Conservation (phyloP, 2,113 vertebrate genomes). For the Vidua macroura region DNA sequence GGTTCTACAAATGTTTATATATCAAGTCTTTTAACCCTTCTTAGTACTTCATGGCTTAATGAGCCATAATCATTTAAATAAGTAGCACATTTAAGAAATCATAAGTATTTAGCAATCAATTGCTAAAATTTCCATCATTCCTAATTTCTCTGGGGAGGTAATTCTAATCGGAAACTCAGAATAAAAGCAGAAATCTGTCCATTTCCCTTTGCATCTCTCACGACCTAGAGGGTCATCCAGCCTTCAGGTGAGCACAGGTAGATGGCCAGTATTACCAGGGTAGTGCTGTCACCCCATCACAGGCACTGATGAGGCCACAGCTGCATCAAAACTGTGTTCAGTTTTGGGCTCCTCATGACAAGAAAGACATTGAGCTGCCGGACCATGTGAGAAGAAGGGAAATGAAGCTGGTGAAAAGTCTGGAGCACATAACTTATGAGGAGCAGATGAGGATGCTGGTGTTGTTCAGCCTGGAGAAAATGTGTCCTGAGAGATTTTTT, state of each 20-base stretch:
- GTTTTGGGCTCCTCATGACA: neutral
- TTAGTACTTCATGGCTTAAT: neutral
- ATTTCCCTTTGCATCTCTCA: neutral
- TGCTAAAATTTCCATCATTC: neutral
- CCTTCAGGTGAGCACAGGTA: neutral
- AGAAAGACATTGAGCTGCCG: neutral
- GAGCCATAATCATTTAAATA: neutral
- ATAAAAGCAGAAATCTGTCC: neutral
- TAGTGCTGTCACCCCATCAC: rapidly evolving
- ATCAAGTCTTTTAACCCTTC: neutral
- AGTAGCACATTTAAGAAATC: neutral
- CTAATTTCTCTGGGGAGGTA: neutral
- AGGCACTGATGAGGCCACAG: neutral
- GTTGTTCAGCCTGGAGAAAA: neutral
- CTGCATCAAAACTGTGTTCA: neutral
- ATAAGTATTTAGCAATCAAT: neutral
- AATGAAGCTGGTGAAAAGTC: neutral
- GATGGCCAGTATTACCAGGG: neutral
- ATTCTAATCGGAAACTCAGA: neutral
- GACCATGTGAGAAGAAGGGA: neutral
- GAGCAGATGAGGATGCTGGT: rapidly evolving
- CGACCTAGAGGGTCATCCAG: neutral
- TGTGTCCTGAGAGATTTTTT: neutral
- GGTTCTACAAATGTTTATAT: neutral
- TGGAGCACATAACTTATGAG: neutral